These are phyloP conservation scores for Pseudoips prasinana DNA, from an alignment of 2,888 invertebrate species.

Conservation along the genomic window DNA sequence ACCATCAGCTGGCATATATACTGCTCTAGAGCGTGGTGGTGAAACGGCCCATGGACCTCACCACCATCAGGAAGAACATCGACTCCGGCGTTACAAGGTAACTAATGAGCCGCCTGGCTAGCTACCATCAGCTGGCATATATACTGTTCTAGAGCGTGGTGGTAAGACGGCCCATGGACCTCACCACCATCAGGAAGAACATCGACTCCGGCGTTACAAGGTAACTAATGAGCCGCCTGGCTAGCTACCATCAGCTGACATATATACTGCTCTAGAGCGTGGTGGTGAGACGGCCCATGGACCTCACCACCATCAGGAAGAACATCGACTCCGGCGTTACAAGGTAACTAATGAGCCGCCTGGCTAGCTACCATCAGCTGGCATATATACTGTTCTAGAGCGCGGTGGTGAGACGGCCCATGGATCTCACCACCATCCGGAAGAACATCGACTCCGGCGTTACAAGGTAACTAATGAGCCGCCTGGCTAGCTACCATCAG, in stretches of 20 bases:
- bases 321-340: slow-evolving; percentile 93
- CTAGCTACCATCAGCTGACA: no score
- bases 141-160: slow-evolving; percentile 89
- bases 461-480: no score
- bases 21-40: slow-evolving; percentile 90
- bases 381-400: no score
- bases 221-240: no score
- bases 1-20: no score
- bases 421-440: slow-evolving; percentile 93
- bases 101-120: no score
- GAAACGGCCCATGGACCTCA: slow-evolving; percentile 93
- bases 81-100: slow-evolving; percentile 89
- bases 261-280: slow-evolving; percentile 91
- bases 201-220: slow-evolving; percentile 91
- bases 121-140: no score
- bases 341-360: no score
- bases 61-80: slow-evolving; percentile 92
- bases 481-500: no score
- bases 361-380: no score
- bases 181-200: slow-evolving; percentile 91
- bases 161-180: slow-evolving; percentile 93
- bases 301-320: slow-evolving; percentile 90
- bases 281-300: slow-evolving; percentile 92
- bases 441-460: slow-evolving; percentile 93
- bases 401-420: slow-evolving; percentile 89